A percentile compares a stretch with the other conserved stretches of the same genome.
These are phyloP conservation scores for Sinocyclocheilus rhinocerous DNA, from an alignment of 2,113 vertebrate genomes.

Conservation along the genomic window DNA sequence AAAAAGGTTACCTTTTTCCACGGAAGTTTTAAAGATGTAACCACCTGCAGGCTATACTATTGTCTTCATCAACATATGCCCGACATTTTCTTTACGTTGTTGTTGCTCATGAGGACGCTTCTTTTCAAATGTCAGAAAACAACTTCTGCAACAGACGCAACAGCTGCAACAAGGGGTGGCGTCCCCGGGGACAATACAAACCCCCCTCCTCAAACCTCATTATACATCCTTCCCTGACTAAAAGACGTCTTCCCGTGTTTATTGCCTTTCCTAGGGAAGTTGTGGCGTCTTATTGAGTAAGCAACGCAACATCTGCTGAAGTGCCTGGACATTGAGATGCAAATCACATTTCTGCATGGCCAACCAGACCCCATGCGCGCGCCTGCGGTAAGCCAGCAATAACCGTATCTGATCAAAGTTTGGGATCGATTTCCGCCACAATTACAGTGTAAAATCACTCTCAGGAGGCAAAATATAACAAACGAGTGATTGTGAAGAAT, in stretches of 20 bases:
- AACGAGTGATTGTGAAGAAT: background rate
- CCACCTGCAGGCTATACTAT: background rate
- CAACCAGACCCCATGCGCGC: constrained; percentile 48
- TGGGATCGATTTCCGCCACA: constrained; percentile 59
- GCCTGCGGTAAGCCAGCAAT: constrained; percentile 52
- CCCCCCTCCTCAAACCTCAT: constrained; percentile 66
- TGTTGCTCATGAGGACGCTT: constrained; percentile 33
- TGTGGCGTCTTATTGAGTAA: constrained; percentile 72
- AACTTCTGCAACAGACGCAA: constrained; percentile 70
- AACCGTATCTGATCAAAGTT: constrained; percentile 73
- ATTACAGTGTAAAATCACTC: background rate
- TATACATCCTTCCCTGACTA: constrained; percentile 65
- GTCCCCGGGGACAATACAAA: constrained; percentile 72
- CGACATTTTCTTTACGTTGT: constrained; percentile 30
- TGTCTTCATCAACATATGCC: constrained; percentile 2
- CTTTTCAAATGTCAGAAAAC: constrained; percentile 45
- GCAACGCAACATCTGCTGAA: constrained; percentile 86
- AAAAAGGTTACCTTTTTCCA: background rate
- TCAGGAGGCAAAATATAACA: background rate
- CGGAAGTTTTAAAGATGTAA: background rate
- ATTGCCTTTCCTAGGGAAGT: constrained; percentile 75
- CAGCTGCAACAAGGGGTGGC: constrained; percentile 75
- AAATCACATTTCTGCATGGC: constrained; percentile 76
- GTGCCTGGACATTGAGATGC: constrained; percentile 84
- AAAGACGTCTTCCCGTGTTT: constrained; percentile 67